Evolutionary conservation across 2,113 vertebrate genomes (phyloP).

Genomic region (Paraplagusia blochii): DNA sequence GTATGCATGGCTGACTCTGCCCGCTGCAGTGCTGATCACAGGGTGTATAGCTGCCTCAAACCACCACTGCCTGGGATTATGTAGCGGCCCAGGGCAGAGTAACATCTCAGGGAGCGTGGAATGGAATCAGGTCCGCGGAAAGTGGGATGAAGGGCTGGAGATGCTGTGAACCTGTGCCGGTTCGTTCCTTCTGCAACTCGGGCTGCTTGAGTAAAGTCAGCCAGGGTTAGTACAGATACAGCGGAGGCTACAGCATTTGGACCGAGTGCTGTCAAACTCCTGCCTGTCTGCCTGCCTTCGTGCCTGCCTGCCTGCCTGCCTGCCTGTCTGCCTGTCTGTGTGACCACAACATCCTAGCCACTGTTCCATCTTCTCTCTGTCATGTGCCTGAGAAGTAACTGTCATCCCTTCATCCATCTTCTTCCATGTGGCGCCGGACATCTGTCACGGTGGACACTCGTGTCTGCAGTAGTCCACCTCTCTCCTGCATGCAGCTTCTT

Average conservation of each 20-base stretch:
- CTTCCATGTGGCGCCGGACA: conserved; percentile 22
- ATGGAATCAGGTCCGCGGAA: conserved; percentile 63
- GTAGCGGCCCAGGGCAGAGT: conserved; percentile 63
- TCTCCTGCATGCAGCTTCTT: too few relatives aligned
- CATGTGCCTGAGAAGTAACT: conserved; percentile 51
- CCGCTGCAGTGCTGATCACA: conserved; percentile 64
- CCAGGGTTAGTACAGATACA: conserved; percentile 84
- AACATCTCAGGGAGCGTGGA: conserved; percentile 56
- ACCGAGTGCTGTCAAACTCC: conserved; percentile 41
- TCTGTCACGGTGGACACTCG: conserved; percentile 25
- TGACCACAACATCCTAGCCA: conserved; percentile 39
- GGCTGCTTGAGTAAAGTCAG: conserved; percentile 89
- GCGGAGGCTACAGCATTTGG: conserved; percentile 46
- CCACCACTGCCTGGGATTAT: conserved; percentile 61
- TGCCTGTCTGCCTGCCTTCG: conserved; percentile 41
- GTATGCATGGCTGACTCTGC: conserved; percentile 34
- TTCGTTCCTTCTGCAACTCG: conserved; percentile 89
- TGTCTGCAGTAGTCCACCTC: conserved; percentile 33
- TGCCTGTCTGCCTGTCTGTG: too few relatives aligned
- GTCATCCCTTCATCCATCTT: conserved; percentile 34
- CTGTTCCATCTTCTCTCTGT: conserved; percentile 51
- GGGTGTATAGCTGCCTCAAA: conserved; percentile 53
- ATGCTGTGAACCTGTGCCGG: conserved; percentile 88
- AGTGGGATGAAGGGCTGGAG: conserved; percentile 91
- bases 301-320: too few relatives aligned